Evolutionary conservation across 2,888 invertebrate species (phyloP), one percentile per base, ranked within the genome.

Genomic region (Sarcophaga variegata): DNA sequence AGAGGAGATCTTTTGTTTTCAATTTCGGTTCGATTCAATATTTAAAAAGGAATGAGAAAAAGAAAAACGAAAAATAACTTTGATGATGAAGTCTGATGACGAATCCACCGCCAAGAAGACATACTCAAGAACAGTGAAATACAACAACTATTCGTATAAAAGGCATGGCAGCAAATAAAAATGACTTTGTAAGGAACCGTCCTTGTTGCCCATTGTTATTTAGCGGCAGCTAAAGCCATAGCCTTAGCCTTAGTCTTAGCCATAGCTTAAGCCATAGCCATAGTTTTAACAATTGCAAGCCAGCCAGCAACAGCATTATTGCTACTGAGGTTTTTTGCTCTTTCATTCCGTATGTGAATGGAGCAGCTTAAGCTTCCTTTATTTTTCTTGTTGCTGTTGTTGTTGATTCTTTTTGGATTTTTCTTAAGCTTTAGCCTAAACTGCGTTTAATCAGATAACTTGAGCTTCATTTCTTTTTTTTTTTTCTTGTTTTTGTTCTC

Each of bases 361-460:
- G 81, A 76, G 63, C 54, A 70, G 59, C 45, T 76, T 64, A 45
- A 69, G 63, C 17, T 74, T 49, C 37, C 37, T 85, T 62, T 80
- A 17, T 37, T 81, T 59, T 75, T n/a, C 1, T n/a, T 37, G 22
- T 66, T 14, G 45, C 17, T 67, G 45, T 72, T 37, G 37, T 66
- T 77, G 59, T 64, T 2, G 66, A 71, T n/a, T 76, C 71, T 82
- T 84, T 84, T 86, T 82, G 81, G 54, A 54, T 54, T 54, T 54
- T 54, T 54, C 54, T 54, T 83, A 83, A 86, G 87, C 86, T 84
- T 85, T 67, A 71, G 76, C 49, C 76, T 89, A 89, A 88, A 88
- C 89, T 88, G 88, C 88, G 83, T 88, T 89, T 89, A 89, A 89
- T 90, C 90, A 89, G 90, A 90, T 90, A 90, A 90, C 88, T 89